Conservation (phyloP, 2,888 invertebrate genomes). For the Tortrix viridana region DNA sequence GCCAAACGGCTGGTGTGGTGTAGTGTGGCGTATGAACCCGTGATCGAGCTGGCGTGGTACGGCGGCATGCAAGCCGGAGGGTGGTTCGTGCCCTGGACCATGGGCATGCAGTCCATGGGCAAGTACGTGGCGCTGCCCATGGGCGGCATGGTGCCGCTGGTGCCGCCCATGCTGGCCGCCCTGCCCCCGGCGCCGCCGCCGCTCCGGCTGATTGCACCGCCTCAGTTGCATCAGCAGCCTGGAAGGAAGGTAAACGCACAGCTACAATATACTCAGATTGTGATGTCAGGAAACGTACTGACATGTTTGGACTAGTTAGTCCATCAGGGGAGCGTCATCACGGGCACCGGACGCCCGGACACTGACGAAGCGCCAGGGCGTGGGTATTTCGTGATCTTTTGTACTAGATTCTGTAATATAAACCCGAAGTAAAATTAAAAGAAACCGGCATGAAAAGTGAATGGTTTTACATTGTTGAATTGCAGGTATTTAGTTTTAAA, state of each 20-base stretch:
- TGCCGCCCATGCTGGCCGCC: slow-evolving; percentile 74
- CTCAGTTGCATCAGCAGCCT: slow-evolving; percentile 66
- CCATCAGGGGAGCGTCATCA: no score
- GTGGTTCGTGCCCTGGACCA: slow-evolving; percentile 76
- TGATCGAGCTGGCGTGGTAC: slow-evolving; percentile 83
- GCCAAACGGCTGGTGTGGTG: slow-evolving; percentile 49
- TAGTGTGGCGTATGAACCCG: slow-evolving; percentile 44
- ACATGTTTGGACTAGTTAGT: no score
- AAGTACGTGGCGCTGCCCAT: slow-evolving; percentile 80
- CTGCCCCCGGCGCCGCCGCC: slow-evolving; percentile 72
- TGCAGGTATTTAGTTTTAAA: no score
- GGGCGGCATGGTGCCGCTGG: slow-evolving; percentile 75
- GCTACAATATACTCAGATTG: no score
- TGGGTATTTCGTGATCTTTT: no score
- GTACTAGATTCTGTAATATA: no score
- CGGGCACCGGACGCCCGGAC: no score
- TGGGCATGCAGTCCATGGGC: slow-evolving; percentile 65
- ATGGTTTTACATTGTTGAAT: no score
- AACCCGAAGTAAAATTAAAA: no score
- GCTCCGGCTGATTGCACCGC: slow-evolving; percentile 73
- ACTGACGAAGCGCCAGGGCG: no score
- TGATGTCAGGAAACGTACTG: no score
- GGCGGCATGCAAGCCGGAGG: slow-evolving; percentile 80
- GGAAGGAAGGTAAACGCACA: slow-evolving; percentile 66
- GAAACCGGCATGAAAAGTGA: no score